Evolutionary conservation across 2,113 vertebrate genomes (phyloP), one percentile per base, ranked within the genome.

Genomic region (Macroglossus sobrinus): DNA sequence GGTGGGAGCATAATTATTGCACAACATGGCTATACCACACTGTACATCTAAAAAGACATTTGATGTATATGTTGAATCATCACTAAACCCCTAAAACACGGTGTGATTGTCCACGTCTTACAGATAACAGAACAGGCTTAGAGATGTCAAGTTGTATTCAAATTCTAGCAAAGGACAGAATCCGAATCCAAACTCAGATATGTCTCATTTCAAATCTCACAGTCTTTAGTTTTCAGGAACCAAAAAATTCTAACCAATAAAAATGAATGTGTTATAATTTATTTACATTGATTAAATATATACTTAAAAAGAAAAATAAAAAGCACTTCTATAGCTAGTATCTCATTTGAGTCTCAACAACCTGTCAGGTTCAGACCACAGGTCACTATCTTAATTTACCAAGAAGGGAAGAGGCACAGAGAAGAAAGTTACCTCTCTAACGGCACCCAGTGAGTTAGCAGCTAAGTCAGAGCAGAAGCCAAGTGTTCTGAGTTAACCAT

Each of bases 171-270:
- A 96, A 76, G 55, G 18, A 55, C 30, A 90, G 76, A 84, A 43
- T 22, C n/a, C 28, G 10, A 76, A 72, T 95, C 92, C 84, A 84
- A 78, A 95, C 47, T 30, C 50, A 89, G 14, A 38, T 57, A 40
- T 72, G 47, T 84, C 69, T 93, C 45, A 84, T 80, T 92, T 43
- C 53, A 92, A 79, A 93, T 86, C 53, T 78, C 28, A 71, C 2
- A 43, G 66, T 85, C 40, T 78, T 94, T 47, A 35, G 24, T 76
- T 40, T 93, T 63, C 15, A 68, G 43, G 5, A 96, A 64, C 50
- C 53, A 93, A 92, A 55, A 82, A 88, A 74, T 92, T 89, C 61
- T 92, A 85, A 96, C 22, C 55, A 91, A 88, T 15, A 78, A 97
- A 97, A 92, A 85, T 3, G 84, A 93, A 75, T 19, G 3, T 24